These are phyloP conservation scores for Plodia interpunctella DNA, from an alignment of 1,140 invertebrate genomes.

Conservation along the genomic window DNA sequence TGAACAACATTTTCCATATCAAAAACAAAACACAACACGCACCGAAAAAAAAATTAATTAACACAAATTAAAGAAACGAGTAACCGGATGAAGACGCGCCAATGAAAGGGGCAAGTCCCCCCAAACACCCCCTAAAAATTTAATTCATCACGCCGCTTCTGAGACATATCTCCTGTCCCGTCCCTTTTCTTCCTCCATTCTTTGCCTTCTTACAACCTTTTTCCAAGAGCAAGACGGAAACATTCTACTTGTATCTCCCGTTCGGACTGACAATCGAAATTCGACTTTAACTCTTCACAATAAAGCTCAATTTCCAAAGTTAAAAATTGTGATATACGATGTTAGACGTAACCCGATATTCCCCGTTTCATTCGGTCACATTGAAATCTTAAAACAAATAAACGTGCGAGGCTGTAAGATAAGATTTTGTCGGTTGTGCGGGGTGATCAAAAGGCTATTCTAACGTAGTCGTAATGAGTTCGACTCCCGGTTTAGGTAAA, in stretches of 20 bases:
- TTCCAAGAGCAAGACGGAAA: slow-evolving; percentile 54
- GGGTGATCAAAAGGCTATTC: slow-evolving; percentile 51
- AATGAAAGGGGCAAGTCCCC: slow-evolving; percentile 49
- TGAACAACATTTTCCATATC: slow-evolving; percentile 20
- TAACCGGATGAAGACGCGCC: slow-evolving; percentile 57
- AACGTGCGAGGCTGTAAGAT: slow-evolving; percentile 54
- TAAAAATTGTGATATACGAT: slow-evolving; percentile 16
- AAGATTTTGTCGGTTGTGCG: slow-evolving; percentile 52
- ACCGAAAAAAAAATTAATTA: slow-evolving; percentile 61
- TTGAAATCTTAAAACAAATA: slow-evolving; percentile 73
- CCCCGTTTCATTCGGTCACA: slow-evolving; percentile 66
- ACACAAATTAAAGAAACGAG: slow-evolving; percentile 66
- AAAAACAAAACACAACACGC: slow-evolving; percentile 20
- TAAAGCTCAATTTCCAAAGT: slow-evolving; percentile 23
- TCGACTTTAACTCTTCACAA: slow-evolving; percentile 19
- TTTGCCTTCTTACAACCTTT: slow-evolving; percentile 74
- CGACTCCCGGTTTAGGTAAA: neutral
- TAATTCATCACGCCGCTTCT: slow-evolving; percentile 71
- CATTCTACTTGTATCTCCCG: slow-evolving; percentile 41
- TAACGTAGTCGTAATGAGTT: slow-evolving; percentile 20
- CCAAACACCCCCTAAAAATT: slow-evolving; percentile 71
- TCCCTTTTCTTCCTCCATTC: slow-evolving; percentile 70
- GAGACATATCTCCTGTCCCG: slow-evolving; percentile 69
- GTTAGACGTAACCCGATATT: slow-evolving; percentile 39
- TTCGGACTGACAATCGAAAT: slow-evolving; percentile 16